Base-by-base conservation (phyloP, 2,888 invertebrate species). In the Thelaira solivaga region DNA sequence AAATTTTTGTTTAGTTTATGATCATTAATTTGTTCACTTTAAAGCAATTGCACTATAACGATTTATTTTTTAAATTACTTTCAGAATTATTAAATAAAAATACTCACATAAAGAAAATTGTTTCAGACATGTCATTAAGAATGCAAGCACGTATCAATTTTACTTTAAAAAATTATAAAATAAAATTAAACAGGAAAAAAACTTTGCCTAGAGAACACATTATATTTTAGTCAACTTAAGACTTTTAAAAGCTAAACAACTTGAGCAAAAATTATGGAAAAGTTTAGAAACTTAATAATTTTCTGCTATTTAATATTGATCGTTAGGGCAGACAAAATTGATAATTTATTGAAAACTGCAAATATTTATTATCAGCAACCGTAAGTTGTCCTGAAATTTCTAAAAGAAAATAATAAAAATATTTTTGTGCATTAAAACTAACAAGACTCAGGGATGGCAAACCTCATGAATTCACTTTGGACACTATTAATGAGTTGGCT, bases 311-410 rank as follows among this genome's bases (percentile, higher is more conserved):
- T 6, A 1, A 31, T 4, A 20, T 26, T 13, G 8, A 22, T 7
- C 6, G 20, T 1, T 10, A 3, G 2, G 8, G 36, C 18, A 5
- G 45, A 74, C 16, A 24, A 49, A 13, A 4, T 34, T 18, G 53
- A 71, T 11, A 16, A 13, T 36, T 39, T 65, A 13, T 41, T 78
- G 0, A 45, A 78, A 7, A 82, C 79, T n/a, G 81, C 84, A 0
- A 83, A 85, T 71, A 83, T 85, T 43, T 85, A 83, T 68, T 83
- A 83, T 31, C 82, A 83, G 18, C 74, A 78, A 51, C 79, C 83
- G 85, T 85, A 81, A 81, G 85, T 68, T 1, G 29, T 13, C 4
- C 18, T 1, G 5, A 10, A 2, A 1, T 2, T 1, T 36, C 5
- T 36, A 4, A 13, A 39, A 3, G 4, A n/a, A 51, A 10, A 18